A percentile compares a stretch with the other conserved stretches of the same genome.
Conservation (phyloP, 2,113 vertebrate genomes). For the Xenus cinereus region DNA sequence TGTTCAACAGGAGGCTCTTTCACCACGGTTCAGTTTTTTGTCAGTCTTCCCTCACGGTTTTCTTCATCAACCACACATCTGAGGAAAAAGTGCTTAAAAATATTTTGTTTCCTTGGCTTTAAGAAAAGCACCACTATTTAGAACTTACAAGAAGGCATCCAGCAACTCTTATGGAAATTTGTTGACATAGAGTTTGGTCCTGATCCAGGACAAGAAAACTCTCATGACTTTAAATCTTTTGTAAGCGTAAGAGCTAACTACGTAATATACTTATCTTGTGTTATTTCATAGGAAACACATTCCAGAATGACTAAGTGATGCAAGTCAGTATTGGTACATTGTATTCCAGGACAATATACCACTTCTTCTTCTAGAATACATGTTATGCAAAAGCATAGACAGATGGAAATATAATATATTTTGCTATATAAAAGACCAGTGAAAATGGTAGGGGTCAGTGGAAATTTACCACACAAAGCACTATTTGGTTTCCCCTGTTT, state of each 20-base stretch:
- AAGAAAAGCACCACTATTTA: neutral
- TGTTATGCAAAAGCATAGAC: neutral
- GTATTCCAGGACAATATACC: slow-evolving; percentile 9
- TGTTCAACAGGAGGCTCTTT: slow-evolving; percentile 38
- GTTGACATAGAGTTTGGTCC: slow-evolving; percentile 4
- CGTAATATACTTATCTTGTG: slow-evolving; percentile 10
- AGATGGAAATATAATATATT: neutral
- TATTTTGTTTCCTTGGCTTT: slow-evolving; percentile 40
- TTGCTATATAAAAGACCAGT: neutral
- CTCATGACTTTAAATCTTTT: slow-evolving; percentile 20
- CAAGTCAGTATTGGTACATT: neutral
- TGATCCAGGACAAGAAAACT: slow-evolving; percentile 6
- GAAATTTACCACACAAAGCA: neutral
- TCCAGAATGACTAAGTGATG: neutral
- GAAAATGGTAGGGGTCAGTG: neutral
- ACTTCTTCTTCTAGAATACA: neutral
- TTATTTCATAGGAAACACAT: slow-evolving; percentile 16
- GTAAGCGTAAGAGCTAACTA: neutral
- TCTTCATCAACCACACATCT: slow-evolving; percentile 10
- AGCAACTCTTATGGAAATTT: slow-evolving; percentile 14
- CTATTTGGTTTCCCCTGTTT: neutral
- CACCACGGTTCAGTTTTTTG: slow-evolving; percentile 9
- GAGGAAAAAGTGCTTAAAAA: slow-evolving; percentile 39
- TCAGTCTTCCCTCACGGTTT: slow-evolving; percentile 25
- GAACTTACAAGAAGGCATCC: neutral